Evolutionary conservation across 2,888 invertebrate genomes (phyloP), one percentile per base, ranked within the genome.

Genomic region (Lymantria dispar): DNA sequence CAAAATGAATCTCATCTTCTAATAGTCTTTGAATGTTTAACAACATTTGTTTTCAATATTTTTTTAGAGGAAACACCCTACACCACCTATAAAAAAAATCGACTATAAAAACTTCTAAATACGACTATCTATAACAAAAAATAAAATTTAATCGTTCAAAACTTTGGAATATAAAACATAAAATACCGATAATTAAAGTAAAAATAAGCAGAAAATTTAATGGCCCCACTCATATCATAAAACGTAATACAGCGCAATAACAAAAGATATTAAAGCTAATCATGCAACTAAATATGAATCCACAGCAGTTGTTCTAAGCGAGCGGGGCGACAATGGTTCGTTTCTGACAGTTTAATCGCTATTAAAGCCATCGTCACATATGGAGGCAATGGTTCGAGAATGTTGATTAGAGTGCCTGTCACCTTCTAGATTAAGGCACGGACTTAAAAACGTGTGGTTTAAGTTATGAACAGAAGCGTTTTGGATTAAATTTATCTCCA

Each of bases 371-470:
- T 88, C 87, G 77, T 78, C 88, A 85, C 87, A 78, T 76, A 68
- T 72, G 75, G 69, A 80, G 76, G 84, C 85, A 87, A 87, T 87
- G 85, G 83, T 62, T 76, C 72, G 87, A 76, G 84, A 87, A 89
- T 89, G 86, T 89, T 87, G 88, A 89, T 89, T 86, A 81, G 82
- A 87, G 78, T 76, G 65, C 63, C 83, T 87, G 88, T 87, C 89
- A 85, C 82, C 83, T 83, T 73, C 76, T 71, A 80, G 83, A 86
- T 86, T 87, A 83, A 86, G 85, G 84, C 83, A 78, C 65, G 62
- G 65, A 69, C 63, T 71, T 68, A 51, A 60, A 65, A 50, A 50
- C 50, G 68, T 54, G 47, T 59, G 70, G 71, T 22, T 9, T 58
- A 62, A 70, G 60, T 60, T 29, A 50, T 2, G 43, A 60, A 68